phyloP scores from a whole-genome alignment of 2,113 vertebrate genomes.

The Mus pahari region DNA sequence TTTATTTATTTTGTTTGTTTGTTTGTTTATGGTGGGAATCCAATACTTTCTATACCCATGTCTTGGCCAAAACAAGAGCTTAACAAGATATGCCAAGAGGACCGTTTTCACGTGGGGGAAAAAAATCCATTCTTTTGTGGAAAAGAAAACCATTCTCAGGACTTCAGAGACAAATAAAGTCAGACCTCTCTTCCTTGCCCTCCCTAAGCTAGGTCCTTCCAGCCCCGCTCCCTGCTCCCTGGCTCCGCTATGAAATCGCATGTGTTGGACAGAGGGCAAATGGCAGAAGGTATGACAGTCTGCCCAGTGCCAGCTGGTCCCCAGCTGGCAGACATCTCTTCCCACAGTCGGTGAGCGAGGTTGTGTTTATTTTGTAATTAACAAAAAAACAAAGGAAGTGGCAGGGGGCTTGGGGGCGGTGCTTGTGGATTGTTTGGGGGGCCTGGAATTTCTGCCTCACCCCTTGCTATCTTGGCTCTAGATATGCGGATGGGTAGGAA shows the following conservation, averaged over 20 bases:
- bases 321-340: slow-evolving; percentile 51
- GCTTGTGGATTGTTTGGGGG: slow-evolving; percentile 18
- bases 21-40: neutral
- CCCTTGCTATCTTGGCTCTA: neutral
- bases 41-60: neutral
- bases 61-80: neutral
- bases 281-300: neutral
- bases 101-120: neutral
- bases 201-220: neutral
- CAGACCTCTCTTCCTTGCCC: too few relatives aligned
- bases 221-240: neutral
- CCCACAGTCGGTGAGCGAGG: slow-evolving; percentile 29
- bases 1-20: neutral
- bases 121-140: neutral
- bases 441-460: slow-evolving; percentile 33
- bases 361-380: slow-evolving; percentile 73
- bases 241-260: neutral
- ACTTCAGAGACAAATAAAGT: neutral
- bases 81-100: neutral
- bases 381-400: slow-evolving; percentile 77
- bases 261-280: neutral
- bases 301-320: slow-evolving; percentile 45
- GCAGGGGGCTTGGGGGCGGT: neutral
- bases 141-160: neutral
- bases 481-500: neutral